A percentile compares a stretch with the other conserved stretches of the same genome.
Evolutionary conservation across 2,797 vertebrate species (phyloP).

Genomic region (Cirrhinus mrigala): DNA sequence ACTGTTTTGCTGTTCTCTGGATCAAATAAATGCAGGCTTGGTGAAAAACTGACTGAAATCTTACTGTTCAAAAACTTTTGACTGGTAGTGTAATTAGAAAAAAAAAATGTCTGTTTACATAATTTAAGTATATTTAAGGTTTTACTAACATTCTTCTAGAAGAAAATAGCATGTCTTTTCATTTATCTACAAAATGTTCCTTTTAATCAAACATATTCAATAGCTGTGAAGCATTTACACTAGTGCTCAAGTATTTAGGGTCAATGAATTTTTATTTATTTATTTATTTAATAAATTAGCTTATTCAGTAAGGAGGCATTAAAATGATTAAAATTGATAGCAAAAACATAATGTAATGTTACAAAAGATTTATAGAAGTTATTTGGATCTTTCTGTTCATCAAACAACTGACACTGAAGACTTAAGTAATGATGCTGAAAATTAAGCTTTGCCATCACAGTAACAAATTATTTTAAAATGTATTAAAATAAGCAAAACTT

Average conservation of each 20-base stretch:
- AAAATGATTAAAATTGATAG: no score
- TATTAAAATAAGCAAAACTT: neutral
- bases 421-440: neutral
- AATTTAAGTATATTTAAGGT: neutral
- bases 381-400: no score
- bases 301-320: no score
- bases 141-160: neutral
- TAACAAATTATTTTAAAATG: neutral
- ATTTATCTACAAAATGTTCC: neutral
- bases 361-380: no score
- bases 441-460: neutral
- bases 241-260: neutral
- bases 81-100: neutral
- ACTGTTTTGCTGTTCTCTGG: no score
- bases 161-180: neutral
- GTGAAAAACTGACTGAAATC: no score
- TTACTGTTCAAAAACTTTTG: no score
- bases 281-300: no score
- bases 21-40: no score
- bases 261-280: no score
- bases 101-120: neutral
- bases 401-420: no score
- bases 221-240: neutral
- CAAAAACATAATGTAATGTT: no score
- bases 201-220: neutral